Evolutionary conservation across 2,113 vertebrate genomes (phyloP).

Genomic region (Typhlomys cinereus): DNA sequence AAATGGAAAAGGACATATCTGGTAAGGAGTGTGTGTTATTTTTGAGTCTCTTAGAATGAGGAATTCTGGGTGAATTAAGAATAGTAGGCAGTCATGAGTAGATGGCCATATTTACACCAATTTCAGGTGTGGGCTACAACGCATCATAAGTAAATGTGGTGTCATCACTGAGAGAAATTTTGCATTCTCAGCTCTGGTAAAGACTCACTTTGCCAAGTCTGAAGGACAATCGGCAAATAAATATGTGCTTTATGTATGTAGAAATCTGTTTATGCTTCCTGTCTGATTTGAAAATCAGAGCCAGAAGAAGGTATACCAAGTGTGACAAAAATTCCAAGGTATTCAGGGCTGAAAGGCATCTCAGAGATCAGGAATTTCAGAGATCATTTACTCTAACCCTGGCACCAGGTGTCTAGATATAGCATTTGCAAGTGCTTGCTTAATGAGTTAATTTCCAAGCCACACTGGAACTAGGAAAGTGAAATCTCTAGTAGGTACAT

Average conservation of each 20-base stretch:
- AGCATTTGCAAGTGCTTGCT: neutral
- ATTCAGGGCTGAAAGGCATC: neutral
- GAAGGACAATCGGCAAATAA: constrained; percentile 61
- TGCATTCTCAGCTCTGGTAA: constrained; percentile 35
- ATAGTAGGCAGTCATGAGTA: neutral
- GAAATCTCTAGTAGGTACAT: neutral
- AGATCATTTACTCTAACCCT: neutral
- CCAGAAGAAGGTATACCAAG: constrained; percentile 58
- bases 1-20: constrained; percentile 79
- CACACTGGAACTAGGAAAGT: neutral
- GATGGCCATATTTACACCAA: neutral
- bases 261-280: constrained; percentile 72
- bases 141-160: neutral
- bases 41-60: constrained; percentile 66
- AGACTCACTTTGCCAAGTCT: constrained; percentile 60
- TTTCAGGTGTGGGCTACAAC: neutral
- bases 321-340: constrained; percentile 35
- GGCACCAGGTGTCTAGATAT: neutral
- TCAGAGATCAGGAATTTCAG: neutral
- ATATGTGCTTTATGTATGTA: constrained; percentile 73
- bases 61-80: neutral
- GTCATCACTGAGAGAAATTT: neutral
- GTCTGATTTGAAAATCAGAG: constrained; percentile 57
- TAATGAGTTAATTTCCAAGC: neutral
- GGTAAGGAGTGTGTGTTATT: constrained; percentile 63